phyloP scores from a whole-genome alignment of 2,113 vertebrate genomes.

The Amphiprion percula region DNA sequence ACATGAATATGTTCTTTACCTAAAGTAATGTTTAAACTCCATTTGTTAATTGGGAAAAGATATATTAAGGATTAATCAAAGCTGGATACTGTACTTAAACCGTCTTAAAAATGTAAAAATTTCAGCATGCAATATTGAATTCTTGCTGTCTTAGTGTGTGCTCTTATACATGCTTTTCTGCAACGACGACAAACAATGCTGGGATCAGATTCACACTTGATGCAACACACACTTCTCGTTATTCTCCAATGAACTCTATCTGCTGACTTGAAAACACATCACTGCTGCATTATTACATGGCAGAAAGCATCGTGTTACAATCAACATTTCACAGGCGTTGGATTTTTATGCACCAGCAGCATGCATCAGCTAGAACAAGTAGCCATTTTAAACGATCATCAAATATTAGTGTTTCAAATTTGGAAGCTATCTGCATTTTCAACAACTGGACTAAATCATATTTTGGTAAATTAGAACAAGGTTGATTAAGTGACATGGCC shows the following conservation, averaged over 20 bases:
- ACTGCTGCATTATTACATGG: neutral
- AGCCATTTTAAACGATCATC: neutral
- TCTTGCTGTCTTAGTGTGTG: neutral
- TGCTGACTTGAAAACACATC: slow-evolving; percentile 2
- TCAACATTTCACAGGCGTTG: slow-evolving; percentile 7
- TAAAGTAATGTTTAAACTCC: too few relatives aligned
- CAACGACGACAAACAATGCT: slow-evolving; percentile 23
- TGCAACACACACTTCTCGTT: slow-evolving; percentile 3
- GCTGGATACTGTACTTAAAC: neutral
- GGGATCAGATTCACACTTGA: slow-evolving; percentile 6
- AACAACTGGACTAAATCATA: neutral
- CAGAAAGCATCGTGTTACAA: slow-evolving; percentile 3
- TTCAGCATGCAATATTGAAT: neutral
- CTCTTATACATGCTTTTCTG: slow-evolving; percentile 18
- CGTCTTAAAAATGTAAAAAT: neutral
- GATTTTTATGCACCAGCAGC: neutral
- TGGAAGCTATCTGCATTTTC: neutral
- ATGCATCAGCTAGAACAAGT: neutral
- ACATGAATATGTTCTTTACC: too few relatives aligned
- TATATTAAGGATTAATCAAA: too few relatives aligned
- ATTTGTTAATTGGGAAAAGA: neutral
- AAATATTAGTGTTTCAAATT: neutral
- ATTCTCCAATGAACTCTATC: slow-evolving; percentile 1
- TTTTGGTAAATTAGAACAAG: neutral
- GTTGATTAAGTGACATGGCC: neutral